Evolutionary conservation across 2,888 invertebrate species (phyloP).

Genomic region (Lasioglossum vierecki): DNA sequence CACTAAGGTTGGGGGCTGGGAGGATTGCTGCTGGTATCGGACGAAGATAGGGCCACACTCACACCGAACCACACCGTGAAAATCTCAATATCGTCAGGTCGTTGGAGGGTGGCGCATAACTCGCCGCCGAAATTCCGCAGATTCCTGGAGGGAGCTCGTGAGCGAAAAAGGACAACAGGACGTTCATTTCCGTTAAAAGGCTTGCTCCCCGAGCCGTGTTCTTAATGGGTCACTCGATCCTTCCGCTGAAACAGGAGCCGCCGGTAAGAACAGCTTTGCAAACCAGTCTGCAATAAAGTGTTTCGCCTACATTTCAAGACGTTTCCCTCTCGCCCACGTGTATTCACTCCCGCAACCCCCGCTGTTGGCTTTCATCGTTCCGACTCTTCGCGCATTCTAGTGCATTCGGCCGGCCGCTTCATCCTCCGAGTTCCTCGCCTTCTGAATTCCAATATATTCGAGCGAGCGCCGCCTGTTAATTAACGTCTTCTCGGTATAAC

Average conservation of each 20-base stretch:
- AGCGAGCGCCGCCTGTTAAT: conserved; percentile 27
- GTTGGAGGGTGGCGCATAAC: neutral
- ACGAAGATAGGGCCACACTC: neutral
- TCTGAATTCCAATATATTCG: conserved; percentile 40
- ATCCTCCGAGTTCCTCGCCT: conserved; percentile 9
- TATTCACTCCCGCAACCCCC: neutral
- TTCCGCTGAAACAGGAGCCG: conserved; percentile 50
- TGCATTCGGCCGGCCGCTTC: conserved; percentile 35
- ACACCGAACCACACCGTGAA: conserved; percentile 6
- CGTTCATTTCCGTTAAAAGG: conserved; percentile 67
- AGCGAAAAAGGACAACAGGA: conserved; percentile 37
- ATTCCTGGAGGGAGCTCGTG: conserved; percentile 22
- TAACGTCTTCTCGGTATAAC: conserved; percentile 25
- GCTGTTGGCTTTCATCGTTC: neutral
- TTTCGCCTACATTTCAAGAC: conserved; percentile 33
- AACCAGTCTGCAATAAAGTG: conserved; percentile 63
- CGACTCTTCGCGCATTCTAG: neutral
- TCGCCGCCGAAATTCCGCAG: conserved; percentile 38
- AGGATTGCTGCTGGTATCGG: neutral
- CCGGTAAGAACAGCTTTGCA: conserved; percentile 65
- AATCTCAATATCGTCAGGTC: conserved; percentile 23
- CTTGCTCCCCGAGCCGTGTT: conserved; percentile 43
- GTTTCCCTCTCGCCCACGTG: conserved; percentile 8
- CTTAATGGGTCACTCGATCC: conserved; percentile 67
- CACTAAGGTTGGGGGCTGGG: neutral